Evolutionary conservation across 2,113 vertebrate species (phyloP), one percentile per base, ranked within the genome.

Genomic region (Athene cunicularia): DNA sequence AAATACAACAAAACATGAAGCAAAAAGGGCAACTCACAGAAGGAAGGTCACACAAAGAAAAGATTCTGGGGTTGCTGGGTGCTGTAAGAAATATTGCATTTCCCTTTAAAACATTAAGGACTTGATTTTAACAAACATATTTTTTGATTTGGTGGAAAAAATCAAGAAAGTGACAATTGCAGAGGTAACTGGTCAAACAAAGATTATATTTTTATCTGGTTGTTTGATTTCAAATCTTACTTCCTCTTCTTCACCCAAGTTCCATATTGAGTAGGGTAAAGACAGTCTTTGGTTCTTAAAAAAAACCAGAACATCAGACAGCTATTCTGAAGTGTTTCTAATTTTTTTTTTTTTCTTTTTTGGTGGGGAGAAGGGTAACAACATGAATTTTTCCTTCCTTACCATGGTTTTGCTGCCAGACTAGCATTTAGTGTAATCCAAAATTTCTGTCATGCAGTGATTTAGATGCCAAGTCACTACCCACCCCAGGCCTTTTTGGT

Each of bases 231-330:
- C 33, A 70, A 37, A 49, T 12, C 26, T 83, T 76, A 39, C 21
- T 52, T 87, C 27, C 9, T 58, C 14, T 52, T 64, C 12, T 76
- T 87, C 13, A 37, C 26, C 12, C 4, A 86, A 35, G 3, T 27
- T 80, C 43, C 28, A 64, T 8, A n/a, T 9, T 70, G 16, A 64
- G 72, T 66, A n/a, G 0, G 6, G 21, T n/a, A 47, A 32, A 93
- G 16, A 45, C 0, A 24, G 19, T 45, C 13, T 77, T 74, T 76
- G 66, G 8, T 11, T 73, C 24, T 73, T 17, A 64, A 79, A 79
- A n/a, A 7, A 0, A 7, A 0, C 39, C 7, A 20, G n/a, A 80
- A 24, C 1, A 53, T 15, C 6, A 71, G 17, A 20, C 6, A 47
- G 8, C 28, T 64, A 15, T 75, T 80, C 47, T 59, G 7, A 62